Evolutionary conservation across 2,113 vertebrate species (phyloP).

Genomic region (Pagrus major): DNA sequence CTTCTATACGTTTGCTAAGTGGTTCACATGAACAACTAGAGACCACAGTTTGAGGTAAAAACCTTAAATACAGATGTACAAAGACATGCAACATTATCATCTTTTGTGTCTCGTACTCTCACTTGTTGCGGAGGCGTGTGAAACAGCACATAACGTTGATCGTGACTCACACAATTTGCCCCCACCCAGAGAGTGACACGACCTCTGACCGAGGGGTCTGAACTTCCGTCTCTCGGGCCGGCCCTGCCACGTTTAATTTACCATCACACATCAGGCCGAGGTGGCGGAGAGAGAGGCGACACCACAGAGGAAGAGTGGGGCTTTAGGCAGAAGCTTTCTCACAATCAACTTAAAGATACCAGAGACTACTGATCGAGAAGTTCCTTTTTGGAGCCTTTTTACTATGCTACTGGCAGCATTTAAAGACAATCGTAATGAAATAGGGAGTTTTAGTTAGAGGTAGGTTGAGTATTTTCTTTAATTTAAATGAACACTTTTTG

Average conservation of each 20-base stretch:
- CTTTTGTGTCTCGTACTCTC: too few relatives aligned
- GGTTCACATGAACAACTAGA: not conserved
- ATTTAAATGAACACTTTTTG: not conserved
- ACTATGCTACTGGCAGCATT: too few relatives aligned
- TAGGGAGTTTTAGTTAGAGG: not conserved
- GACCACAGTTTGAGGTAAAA: not conserved
- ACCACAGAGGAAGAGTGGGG: conserved; percentile 42
- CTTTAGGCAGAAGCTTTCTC: conserved; percentile 26
- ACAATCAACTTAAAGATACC: not conserved
- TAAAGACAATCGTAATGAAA: not conserved
- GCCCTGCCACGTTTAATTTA: conserved; percentile 76
- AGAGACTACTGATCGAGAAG: not conserved
- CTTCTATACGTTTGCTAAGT: not conserved
- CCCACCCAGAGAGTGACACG: conserved; percentile 61
- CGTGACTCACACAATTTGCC: conserved; percentile 39
- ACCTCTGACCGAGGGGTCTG: conserved; percentile 74
- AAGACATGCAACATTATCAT: not conserved
- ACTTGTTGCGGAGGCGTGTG: too few relatives aligned
- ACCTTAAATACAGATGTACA: not conserved
- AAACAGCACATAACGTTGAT: conserved; percentile 34
- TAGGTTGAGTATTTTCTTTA: not conserved
- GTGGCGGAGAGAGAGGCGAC: conserved; percentile 67
- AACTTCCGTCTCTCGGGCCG: conserved; percentile 67
- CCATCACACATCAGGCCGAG: conserved; percentile 51
- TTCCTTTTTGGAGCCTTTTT: not conserved